Evolutionary conservation across 1,140 invertebrate species (phyloP), one percentile per base, ranked within the genome.

Genomic region (Megalonaias nervosa): DNA sequence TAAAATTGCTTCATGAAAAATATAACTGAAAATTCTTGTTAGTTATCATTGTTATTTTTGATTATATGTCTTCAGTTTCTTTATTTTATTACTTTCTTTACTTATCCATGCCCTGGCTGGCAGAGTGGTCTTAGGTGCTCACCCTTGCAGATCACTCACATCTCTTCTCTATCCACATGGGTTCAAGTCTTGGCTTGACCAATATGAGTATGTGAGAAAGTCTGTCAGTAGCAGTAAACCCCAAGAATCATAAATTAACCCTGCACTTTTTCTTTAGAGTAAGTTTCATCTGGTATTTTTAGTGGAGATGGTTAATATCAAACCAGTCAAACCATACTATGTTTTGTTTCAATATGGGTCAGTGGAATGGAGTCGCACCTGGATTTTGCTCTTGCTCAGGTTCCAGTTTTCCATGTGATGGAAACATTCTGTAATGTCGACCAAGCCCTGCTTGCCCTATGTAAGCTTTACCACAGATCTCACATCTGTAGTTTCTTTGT

Each of bases 351-450:
- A 62, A 62, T 6, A n/a, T 14, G 13, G 6, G 60, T 12, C 5
- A 48, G 67, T 17, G 15, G 66, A 9, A 67, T 12, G 9, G 19
- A 67, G 19, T 67, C 17, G 14, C 31, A 81, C 71, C 72, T 74
- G 70, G 77, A 55, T 80, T 71, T 31, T 69, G 67, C 23, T 79
- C 80, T 16, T 21, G 58, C 59, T 76, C 73, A 62, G 66, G 64
- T 71, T 83, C 82, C 31, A 81, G 60, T 55, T 73, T 92, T 1
- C 93, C 93, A 88, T 95, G 94, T 78, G 92, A 91, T 5, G 94
- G 94, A 87, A 93, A 91, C 74, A 93, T 90, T 81, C 93, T 91
- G 79, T 94, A 93, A 89, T 95, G 94, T 58, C 93, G 89, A 5
- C 92, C 90, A 23, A 92, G 75, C 3, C 91, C 90, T 58, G 85